Conservation (phyloP, 2,888 invertebrate species). For the Heliconius ethilla region DNA sequence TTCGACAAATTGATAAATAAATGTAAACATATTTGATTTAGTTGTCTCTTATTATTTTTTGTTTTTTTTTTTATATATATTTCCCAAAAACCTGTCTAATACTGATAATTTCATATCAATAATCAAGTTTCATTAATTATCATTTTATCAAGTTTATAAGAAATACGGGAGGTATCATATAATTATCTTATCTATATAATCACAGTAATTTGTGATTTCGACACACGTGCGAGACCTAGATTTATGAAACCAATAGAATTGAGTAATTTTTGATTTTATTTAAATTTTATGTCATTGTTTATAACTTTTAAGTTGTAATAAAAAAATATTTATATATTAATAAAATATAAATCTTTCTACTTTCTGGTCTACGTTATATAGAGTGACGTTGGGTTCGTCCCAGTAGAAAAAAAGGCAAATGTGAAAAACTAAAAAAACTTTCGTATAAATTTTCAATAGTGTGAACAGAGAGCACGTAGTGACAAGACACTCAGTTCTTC, state of each 20-base stretch:
- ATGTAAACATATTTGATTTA: neutral
- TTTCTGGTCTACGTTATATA: too few relatives aligned
- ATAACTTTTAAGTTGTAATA: neutral
- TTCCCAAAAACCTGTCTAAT: neutral
- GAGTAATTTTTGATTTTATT: neutral
- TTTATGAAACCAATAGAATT: conserved; percentile 20
- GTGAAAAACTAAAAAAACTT: too few relatives aligned
- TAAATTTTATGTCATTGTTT: neutral
- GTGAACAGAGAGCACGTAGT: too few relatives aligned
- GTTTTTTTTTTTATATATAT: neutral
- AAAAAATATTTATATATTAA: too few relatives aligned
- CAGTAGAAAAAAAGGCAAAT: too few relatives aligned
- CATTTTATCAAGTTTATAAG: conserved; percentile 22
- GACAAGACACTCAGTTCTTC: too few relatives aligned
- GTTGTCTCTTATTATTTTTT: neutral
- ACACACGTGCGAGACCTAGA: conserved; percentile 29
- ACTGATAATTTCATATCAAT: neutral
- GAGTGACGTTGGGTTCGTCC: too few relatives aligned
- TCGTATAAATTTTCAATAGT: too few relatives aligned
- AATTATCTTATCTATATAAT: conserved; percentile 32
- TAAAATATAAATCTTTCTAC: too few relatives aligned
- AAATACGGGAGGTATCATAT: conserved; percentile 4
- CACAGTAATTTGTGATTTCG: conserved; percentile 26
- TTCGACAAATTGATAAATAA: neutral
- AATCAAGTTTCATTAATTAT: conserved; percentile 19